Percentiles rank a stretch among this genome's conserved stretches.
Conservation (phyloP, 2,888 invertebrate genomes). For the Conops quadrifasciatus region DNA sequence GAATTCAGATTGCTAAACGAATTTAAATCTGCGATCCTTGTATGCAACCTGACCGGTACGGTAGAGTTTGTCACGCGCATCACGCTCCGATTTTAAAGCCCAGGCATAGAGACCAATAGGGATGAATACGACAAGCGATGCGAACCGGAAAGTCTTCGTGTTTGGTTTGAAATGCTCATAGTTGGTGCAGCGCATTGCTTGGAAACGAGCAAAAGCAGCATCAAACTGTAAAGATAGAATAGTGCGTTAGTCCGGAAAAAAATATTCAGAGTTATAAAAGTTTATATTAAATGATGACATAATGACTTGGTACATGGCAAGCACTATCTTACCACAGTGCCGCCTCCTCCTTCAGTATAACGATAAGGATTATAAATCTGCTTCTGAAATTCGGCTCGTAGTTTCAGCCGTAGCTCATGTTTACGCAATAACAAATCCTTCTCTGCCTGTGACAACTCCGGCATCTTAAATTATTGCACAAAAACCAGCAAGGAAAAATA, state of each 20-base stretch:
- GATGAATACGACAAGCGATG: slow-evolving; percentile 67
- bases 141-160: slow-evolving; percentile 68
- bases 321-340: slow-evolving; percentile 73
- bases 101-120: slow-evolving; percentile 70
- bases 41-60: slow-evolving; percentile 80
- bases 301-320: slow-evolving; percentile 47
- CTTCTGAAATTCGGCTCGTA: slow-evolving; percentile 76
- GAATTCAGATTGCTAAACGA: slow-evolving; percentile 66
- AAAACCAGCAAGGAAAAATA: too few species aligned
- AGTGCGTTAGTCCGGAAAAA: background rate
- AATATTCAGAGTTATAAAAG: too few species aligned
- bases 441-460: slow-evolving; percentile 52
- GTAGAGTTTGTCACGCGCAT: slow-evolving; percentile 68
- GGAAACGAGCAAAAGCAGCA: slow-evolving; percentile 77
- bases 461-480: slow-evolving; percentile 31
- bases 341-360: slow-evolving; percentile 72
- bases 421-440: slow-evolving; percentile 55
- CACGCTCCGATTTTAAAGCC: slow-evolving; percentile 68
- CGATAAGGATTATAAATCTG: slow-evolving; percentile 76
- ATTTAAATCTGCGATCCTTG: slow-evolving; percentile 77
- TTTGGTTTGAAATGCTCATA: slow-evolving; percentile 76
- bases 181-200: slow-evolving; percentile 74
- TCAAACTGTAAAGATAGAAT: slow-evolving; percentile 79
- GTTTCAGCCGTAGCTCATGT: slow-evolving; percentile 58
- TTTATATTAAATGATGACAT: slow-evolving; percentile 57